Conservation (phyloP, 1,140 invertebrate species). For the Cydia pomonella region DNA sequence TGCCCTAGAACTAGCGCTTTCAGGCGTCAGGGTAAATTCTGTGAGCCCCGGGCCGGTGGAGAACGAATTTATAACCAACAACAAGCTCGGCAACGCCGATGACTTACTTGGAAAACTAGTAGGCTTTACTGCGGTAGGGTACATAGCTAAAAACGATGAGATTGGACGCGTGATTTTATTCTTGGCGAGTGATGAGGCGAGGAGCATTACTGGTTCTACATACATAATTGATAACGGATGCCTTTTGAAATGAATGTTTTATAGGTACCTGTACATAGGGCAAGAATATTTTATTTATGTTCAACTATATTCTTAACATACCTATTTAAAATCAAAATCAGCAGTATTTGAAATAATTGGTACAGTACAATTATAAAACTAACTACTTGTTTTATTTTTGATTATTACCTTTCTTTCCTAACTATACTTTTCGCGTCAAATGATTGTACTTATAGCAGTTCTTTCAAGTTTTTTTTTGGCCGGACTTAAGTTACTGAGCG, state of each 20-base stretch:
- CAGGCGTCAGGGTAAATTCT: not conserved
- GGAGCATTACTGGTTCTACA: conserved; percentile 40
- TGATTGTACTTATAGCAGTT: no score
- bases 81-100: not conserved
- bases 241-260: no score
- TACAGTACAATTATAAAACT: no score
- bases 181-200: conserved; percentile 43
- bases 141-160: conserved; percentile 38
- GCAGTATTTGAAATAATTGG: no score
- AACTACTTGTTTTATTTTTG: no score
- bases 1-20: conserved; percentile 19
- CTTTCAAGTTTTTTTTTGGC: no score
- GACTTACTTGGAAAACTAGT: not conserved
- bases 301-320: no score
- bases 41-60: not conserved
- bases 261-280: conserved; percentile 67
- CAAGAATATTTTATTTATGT: no score
- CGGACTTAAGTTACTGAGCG: no score
- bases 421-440: no score
- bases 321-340: no score
- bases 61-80: not conserved
- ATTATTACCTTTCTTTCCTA: no score
- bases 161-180: conserved; percentile 40
- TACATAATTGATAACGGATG: conserved; percentile 38
- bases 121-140: conserved; percentile 21